Conservation (phyloP, 2,888 invertebrate genomes). For the Timandra comae region DNA sequence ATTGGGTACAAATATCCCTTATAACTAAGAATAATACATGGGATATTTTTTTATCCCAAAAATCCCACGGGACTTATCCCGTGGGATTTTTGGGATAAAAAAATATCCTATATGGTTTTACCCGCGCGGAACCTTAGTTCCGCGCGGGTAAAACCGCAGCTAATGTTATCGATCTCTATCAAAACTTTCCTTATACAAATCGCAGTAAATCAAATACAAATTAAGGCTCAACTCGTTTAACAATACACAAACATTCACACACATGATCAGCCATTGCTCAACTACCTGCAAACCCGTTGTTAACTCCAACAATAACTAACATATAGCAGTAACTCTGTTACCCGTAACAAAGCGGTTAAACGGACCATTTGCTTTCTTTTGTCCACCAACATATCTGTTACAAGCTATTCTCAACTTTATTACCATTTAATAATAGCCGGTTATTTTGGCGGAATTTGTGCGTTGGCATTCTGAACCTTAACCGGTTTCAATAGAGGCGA, state of each 20-base stretch:
- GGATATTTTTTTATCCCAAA: too few relatives aligned
- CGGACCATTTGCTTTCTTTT: conserved; percentile 61
- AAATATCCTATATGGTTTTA: too few relatives aligned
- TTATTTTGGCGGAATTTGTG: conserved; percentile 7
- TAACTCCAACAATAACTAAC: conserved; percentile 18
- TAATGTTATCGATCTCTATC: too few relatives aligned
- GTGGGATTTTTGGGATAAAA: too few relatives aligned
- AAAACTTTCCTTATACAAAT: too few relatives aligned
- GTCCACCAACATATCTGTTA: conserved; percentile 11
- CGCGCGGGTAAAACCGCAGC: too few relatives aligned
- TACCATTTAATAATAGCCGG: conserved; percentile 2
- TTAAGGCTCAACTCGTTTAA: conserved; percentile 1
- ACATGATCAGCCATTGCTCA: conserved; percentile 38
- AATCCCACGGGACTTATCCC: too few relatives aligned
- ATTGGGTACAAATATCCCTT: too few relatives aligned
- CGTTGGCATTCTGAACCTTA: neutral
- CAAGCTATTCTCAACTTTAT: conserved; percentile 14
- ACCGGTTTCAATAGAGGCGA: neutral
- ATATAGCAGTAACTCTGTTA: conserved; percentile 29
- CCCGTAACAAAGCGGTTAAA: conserved; percentile 53
- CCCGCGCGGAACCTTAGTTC: too few relatives aligned
- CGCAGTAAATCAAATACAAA: too few relatives aligned
- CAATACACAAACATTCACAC: conserved; percentile 27
- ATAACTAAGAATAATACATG: too few relatives aligned
- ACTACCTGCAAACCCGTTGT: conserved; percentile 46